These are phyloP conservation scores for Imbricaverruca yamaguchii DNA, from an alignment of 2,888 invertebrate genomes.

Conservation along the genomic window DNA sequence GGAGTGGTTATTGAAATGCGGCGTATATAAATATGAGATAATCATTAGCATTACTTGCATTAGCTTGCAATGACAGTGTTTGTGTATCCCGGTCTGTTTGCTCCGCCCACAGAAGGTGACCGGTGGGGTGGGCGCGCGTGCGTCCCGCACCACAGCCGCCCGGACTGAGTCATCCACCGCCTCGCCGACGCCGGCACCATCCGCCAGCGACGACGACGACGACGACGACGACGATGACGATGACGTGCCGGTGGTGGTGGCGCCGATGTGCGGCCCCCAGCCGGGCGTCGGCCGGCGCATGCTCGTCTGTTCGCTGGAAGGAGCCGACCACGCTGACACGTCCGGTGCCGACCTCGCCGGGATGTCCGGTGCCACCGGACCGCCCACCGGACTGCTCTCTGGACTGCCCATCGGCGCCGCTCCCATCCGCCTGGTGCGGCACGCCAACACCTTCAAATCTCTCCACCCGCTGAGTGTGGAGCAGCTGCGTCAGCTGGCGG, in stretches of 20 bases:
- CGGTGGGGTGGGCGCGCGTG: not conserved
- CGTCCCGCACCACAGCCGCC: not conserved
- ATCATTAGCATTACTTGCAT: no score
- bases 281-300: not conserved
- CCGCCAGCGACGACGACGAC: not conserved
- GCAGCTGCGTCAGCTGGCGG: constrained; percentile 51
- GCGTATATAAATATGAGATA: no score
- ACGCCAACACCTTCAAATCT: constrained; percentile 52
- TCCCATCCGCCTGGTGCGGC: constrained; percentile 53
- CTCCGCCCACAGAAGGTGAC: not conserved
- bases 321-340: no score
- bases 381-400: constrained; percentile 40
- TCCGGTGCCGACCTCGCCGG: no score
- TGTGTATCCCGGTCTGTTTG: no score
- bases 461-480: constrained; percentile 49
- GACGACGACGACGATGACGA: not conserved
- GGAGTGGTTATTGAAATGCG: no score
- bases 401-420: constrained; percentile 44
- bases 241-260: not conserved
- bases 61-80: no score
- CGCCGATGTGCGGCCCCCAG: not conserved
- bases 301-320: not conserved
- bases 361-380: not conserved
- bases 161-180: not conserved
- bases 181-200: not conserved